A percentile compares a stretch with the other conserved stretches of the same genome.
Evolutionary conservation across 2,888 invertebrate genomes (phyloP).

Genomic region (Sericinus montela): DNA sequence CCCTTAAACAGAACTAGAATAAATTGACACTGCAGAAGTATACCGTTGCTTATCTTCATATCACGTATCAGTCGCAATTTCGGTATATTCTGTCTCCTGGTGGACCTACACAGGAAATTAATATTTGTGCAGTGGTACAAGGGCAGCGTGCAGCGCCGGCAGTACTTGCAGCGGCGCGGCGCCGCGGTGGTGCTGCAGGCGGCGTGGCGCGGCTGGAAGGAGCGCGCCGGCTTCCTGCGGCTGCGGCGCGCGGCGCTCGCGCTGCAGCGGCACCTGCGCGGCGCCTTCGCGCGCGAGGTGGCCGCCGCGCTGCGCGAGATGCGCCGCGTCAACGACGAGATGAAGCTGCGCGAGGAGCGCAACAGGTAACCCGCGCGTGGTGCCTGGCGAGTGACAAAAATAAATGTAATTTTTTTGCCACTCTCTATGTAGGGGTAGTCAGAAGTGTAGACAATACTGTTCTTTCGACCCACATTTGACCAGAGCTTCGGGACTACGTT

Average conservation of each 20-base stretch:
- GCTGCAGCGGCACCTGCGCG: constrained; percentile 91
- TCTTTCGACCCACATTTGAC: too few species aligned
- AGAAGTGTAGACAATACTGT: too few species aligned
- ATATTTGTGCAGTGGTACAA: constrained; percentile 78
- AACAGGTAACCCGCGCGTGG: constrained; percentile 51
- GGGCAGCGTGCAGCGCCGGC: constrained; percentile 81
- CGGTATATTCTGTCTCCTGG: too few species aligned
- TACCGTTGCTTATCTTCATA: too few species aligned
- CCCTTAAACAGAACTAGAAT: too few species aligned
- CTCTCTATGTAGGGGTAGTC: too few species aligned
- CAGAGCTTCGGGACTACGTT: too few species aligned
- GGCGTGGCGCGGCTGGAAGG: constrained; percentile 91
- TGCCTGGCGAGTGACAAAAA: too few species aligned
- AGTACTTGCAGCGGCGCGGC: constrained; percentile 81
- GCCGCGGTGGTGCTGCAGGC: constrained; percentile 89
- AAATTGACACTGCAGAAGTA: too few species aligned
- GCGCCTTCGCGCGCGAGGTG: constrained; percentile 94
- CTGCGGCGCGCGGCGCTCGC: constrained; percentile 91
- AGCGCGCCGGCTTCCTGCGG: constrained; percentile 88
- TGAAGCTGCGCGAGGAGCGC: constrained; percentile 85
- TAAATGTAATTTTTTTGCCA: too few species aligned
- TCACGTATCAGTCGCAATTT: too few species aligned
- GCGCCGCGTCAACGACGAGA: constrained; percentile 91
- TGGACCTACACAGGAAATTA: too few species aligned
- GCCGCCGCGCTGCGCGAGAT: constrained; percentile 92